Conservation (phyloP, 2,113 vertebrate genomes). For the Bolborhynchus lineola region DNA sequence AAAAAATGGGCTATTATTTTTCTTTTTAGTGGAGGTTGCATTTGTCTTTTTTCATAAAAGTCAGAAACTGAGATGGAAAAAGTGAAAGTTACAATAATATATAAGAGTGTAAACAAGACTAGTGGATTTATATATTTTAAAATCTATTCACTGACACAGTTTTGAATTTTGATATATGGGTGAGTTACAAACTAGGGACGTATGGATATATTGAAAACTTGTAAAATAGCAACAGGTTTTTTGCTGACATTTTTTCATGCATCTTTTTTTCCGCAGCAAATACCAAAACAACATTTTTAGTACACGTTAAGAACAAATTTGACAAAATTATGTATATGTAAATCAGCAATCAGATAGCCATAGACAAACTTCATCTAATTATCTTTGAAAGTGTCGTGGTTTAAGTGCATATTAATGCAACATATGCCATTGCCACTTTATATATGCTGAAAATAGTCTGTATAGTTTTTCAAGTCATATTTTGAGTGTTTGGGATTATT, state of each 20-base stretch:
- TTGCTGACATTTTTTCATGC: neutral
- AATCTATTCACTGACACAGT: fast-evolving
- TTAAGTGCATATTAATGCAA: neutral
- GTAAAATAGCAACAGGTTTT: neutral
- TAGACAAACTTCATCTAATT: neutral
- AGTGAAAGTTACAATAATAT: neutral
- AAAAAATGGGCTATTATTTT: neutral
- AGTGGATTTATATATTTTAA: neutral
- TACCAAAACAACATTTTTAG: neutral
- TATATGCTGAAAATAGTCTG: neutral
- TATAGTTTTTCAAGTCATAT: neutral
- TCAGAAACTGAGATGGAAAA: neutral
- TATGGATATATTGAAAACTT: neutral
- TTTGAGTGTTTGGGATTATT: neutral
- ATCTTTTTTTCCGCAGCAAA: neutral
- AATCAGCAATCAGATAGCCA: neutral
- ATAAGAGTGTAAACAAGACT: neutral
- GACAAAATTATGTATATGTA: neutral
- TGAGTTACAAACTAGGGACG: neutral
- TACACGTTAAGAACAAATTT: neutral
- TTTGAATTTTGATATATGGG: neutral
- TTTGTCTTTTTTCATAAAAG: neutral
- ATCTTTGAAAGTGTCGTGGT: neutral
- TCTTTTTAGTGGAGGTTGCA: neutral
- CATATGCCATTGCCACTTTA: neutral